Evolutionary conservation across 2,113 vertebrate genomes (phyloP).

Genomic region (Ardeotis arabs): DNA sequence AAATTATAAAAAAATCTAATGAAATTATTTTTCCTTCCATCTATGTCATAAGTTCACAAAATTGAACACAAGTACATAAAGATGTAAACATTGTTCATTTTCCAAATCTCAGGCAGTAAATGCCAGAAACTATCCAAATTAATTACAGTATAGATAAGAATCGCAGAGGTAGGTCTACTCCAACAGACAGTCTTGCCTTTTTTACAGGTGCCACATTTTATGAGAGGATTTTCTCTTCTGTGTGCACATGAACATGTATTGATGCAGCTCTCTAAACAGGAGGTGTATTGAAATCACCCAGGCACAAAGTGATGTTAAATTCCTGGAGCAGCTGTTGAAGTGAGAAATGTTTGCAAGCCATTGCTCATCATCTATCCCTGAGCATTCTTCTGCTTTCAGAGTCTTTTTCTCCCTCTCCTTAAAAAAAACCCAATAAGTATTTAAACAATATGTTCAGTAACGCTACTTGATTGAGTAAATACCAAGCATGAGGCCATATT

Average conservation of each 20-base stretch:
- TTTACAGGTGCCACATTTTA: neutral
- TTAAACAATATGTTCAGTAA: neutral
- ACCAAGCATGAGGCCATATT: neutral
- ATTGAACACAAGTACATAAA: neutral
- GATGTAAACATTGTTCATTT: neutral
- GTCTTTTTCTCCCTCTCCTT: neutral
- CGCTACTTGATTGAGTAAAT: neutral
- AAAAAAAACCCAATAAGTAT: neutral
- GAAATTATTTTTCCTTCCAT: neutral
- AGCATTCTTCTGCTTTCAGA: neutral
- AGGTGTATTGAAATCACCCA: neutral
- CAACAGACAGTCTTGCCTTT: neutral
- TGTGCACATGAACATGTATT: neutral
- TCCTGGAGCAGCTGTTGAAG: neutral
- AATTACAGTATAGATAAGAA: neutral
- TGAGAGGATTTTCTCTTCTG: neutral
- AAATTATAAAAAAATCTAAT: neutral
- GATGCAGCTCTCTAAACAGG: conserved; percentile 7
- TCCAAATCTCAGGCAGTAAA: neutral
- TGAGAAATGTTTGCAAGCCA: neutral
- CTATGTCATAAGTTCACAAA: neutral
- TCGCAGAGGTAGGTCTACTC: neutral
- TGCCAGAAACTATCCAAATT: neutral
- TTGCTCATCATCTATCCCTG: neutral
- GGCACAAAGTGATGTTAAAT: neutral